Base-by-base conservation (phyloP, 2,888 invertebrate species). In the Diabrotica balteata region DNA sequence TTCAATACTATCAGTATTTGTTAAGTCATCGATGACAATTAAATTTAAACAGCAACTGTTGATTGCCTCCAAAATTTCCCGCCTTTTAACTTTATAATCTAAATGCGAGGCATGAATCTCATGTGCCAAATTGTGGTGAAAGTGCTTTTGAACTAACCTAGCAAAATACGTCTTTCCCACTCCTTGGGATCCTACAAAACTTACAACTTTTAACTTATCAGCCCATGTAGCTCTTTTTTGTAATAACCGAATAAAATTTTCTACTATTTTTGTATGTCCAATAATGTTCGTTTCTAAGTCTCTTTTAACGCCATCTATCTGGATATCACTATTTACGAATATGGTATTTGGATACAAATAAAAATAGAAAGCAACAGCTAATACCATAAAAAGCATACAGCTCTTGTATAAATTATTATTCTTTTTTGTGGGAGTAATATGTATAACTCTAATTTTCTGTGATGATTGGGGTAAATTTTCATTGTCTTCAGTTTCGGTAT, bases 91-190 rank as follows among this genome's bases (percentile, higher is more conserved):
- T 42, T 69, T 49, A 42, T 66, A 66, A 46, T 62, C 61, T 11
- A 71, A 59, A 17, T 77, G 67, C 43, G 61, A 42, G 10, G 63
- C 70, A 60, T 69, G 69, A 11, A 76, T 46, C 43, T 77, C 76
- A 72, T 76, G 73, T 46, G 75, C 64, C 7, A 74, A 65, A 45
- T 71, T 68, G 47, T 63, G 58, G 42, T 62, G 65, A 65, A 79
- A 80, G 66, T 78, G 69, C 61, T 71, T 72, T 66, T 78, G 79
- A 7, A 81, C 65, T 11, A 80, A 70, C 66, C 79, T 80, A 7
- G 73, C 75, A 54, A 75, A 69, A 65, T 76, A 79, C 32, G 81
- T 80, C 74, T 82, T 82, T 10, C 81, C 81, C 42, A 80, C 80
- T 45, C 81, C 81, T 8, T 77, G 75, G 9, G 76, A 72, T 22